Evolutionary conservation across 2,888 invertebrate genomes (phyloP).

Genomic region (Heliconius sara): DNA sequence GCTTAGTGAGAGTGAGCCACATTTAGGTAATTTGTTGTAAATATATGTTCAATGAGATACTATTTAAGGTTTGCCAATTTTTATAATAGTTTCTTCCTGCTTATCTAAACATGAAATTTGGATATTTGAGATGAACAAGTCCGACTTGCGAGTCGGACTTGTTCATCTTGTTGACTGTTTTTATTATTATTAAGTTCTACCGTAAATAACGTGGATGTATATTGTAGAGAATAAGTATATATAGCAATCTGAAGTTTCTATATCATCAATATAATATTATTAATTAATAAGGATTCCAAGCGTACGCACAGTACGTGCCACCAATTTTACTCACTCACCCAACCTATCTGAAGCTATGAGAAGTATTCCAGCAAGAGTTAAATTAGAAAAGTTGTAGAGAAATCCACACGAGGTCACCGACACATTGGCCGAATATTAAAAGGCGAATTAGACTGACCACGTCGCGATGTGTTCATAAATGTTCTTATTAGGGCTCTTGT

Average conservation of each 20-base stretch:
- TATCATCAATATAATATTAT: not conserved
- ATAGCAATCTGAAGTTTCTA: not conserved
- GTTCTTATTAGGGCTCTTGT: constrained; percentile 67
- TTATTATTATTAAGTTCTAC: not conserved
- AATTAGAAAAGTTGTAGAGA: constrained; percentile 69
- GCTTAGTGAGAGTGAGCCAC: constrained; percentile 64
- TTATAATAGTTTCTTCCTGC: no score
- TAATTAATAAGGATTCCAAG: constrained; percentile 65
- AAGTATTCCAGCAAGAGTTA: constrained; percentile 64
- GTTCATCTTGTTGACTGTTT: no score
- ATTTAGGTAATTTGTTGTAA: constrained; percentile 67
- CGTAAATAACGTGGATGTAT: not conserved
- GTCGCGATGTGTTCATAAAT: constrained; percentile 68
- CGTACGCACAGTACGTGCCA: constrained; percentile 61
- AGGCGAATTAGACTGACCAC: constrained; percentile 72
- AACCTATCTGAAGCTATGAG: constrained; percentile 49
- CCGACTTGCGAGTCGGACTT: no score
- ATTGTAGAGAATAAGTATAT: not conserved
- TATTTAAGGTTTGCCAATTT: not conserved
- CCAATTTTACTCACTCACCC: constrained; percentile 65
- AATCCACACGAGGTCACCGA: constrained; percentile 59
- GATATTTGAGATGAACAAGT: not conserved
- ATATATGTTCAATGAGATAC: constrained; percentile 59
- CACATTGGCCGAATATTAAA: constrained; percentile 78
- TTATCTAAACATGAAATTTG: not conserved